phyloP scores from a whole-genome alignment of 1,140 invertebrate species.

The Cotesia glomerata region DNA sequence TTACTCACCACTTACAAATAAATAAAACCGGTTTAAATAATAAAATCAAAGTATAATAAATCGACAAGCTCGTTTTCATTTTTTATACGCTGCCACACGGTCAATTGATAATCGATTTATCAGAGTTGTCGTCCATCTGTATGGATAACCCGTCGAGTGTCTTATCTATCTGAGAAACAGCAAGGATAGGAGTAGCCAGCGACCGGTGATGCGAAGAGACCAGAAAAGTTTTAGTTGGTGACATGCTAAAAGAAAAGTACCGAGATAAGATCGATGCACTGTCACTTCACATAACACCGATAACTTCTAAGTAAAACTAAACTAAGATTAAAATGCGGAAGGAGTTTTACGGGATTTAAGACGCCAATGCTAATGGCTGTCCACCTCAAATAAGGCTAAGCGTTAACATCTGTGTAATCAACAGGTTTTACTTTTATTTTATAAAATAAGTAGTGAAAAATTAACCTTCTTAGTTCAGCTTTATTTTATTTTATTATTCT shows the following conservation, averaged over 20 bases:
- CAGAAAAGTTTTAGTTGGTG: constrained; percentile 12
- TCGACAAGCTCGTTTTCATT: no score
- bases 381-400: neutral
- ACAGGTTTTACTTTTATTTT: constrained; percentile 5
- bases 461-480: no score
- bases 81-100: neutral
- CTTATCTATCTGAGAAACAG: no score
- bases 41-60: no score
- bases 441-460: neutral
- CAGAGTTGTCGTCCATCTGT: neutral
- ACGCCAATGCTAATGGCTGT: neutral
- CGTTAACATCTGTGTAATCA: constrained; percentile 3
- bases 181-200: no score
- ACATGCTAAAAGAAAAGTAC: constrained; percentile 12
- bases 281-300: neutral
- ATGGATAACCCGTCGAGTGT: no score
- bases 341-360: neutral
- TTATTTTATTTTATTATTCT: no score
- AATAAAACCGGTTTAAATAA: no score
- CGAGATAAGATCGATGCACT: constrained; percentile 23
- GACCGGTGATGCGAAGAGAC: no score
- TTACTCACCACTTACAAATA: no score
- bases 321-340: neutral
- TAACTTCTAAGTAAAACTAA: neutral
- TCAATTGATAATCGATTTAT: constrained; percentile 14